phyloP scores from a whole-genome alignment of 2,113 vertebrate genomes.

The Pipa parva region DNA sequence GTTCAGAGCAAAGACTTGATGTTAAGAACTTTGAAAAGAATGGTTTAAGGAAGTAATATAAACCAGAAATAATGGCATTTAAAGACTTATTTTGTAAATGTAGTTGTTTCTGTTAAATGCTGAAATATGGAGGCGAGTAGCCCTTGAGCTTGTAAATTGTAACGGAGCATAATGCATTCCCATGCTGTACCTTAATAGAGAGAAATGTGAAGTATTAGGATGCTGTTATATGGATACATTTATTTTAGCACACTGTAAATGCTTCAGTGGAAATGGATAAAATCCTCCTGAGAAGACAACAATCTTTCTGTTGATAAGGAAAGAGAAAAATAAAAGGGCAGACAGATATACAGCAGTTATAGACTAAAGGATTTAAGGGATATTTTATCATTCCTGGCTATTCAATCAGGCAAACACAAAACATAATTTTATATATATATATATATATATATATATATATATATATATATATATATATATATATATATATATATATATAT shows the following conservation, averaged over 20 bases:
- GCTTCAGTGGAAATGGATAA: not conserved
- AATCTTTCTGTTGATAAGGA: not conserved
- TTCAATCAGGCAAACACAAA: conserved; percentile 10
- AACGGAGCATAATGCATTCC: not conserved
- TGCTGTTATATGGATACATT: not conserved
- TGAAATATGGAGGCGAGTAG: not conserved
- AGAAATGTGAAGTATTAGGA: not conserved
- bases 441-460: too few species aligned
- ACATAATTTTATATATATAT: too few species aligned
- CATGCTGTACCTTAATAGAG: not conserved
- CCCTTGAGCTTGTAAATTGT: not conserved
- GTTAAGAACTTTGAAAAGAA: not conserved
- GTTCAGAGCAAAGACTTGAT: too few species aligned
- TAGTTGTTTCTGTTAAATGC: not conserved
- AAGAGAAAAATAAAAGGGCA: conserved; percentile 13
- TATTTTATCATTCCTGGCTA: conserved; percentile 3
- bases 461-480: too few species aligned
- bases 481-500: too few species aligned
- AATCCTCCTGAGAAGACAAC: conserved; percentile 8
- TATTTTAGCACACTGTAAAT: conserved; percentile 7
- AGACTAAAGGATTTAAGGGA: conserved; percentile 22
- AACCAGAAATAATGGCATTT: too few species aligned
- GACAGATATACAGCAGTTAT: not conserved
- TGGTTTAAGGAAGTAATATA: not conserved
- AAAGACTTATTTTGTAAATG: not conserved